Evolutionary conservation across 2,797 vertebrate species (phyloP), one percentile per base, ranked within the genome.

Genomic region (Diplodus sargus): DNA sequence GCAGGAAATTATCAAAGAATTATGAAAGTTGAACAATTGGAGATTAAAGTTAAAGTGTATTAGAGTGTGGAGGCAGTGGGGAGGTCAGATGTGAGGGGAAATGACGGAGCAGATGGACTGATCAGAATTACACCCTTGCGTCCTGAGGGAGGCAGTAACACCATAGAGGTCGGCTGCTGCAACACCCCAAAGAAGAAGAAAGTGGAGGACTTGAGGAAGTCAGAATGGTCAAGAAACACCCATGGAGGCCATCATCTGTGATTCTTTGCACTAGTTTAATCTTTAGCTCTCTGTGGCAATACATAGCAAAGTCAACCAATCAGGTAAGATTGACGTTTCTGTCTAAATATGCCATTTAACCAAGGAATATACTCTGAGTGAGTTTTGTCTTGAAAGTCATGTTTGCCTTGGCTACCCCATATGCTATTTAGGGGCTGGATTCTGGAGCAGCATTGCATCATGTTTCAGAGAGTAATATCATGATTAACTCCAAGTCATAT

Each of bases 401-500:
- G 63, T 51, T 74, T 65, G 23, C 5, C 0, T 57, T 68, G 69
- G 70, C 51, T 18, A 7, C 5, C 4, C 58, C 3, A 4, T 3
- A 4, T n/a, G 28, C 61, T 11, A 61, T 71, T 15, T 30, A 51
- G 66, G 42, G 30, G 73, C n/a, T 66, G 75, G 5, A 20, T 25
- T 70, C n/a, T 63, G 73, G 5, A 20, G 56, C 39, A 51, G 39
- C 17, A 66, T 66, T 69, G 30, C 61, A 61, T 62, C 54, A 70
- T 76, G 39, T 68, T 81, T 83, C 69, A 66, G 61, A 59, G 45
- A 76, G 42, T 76, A 51, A 67, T 52, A 39, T 66, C 39, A 39
- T 68, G 63, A 87, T 87, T 79, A 80, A 85, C 56, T 68, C 39
- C 28, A 25, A 63, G 59, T 61, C 39, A 39, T 71, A 80, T 70